These are phyloP conservation scores for Dynastes grantii DNA, from an alignment of 2,888 invertebrate species.

Conservation along the genomic window DNA sequence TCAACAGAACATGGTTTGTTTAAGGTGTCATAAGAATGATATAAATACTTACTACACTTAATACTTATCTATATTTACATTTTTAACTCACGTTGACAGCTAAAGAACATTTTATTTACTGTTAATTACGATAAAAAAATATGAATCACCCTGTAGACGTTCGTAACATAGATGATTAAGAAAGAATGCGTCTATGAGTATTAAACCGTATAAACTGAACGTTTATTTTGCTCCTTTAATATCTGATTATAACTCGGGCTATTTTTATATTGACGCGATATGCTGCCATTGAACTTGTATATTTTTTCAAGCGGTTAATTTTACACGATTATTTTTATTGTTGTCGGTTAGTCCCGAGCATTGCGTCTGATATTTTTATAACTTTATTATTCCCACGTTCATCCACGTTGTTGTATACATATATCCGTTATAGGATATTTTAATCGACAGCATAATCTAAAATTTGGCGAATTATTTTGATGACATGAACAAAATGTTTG, in stretches of 20 bases:
- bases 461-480: too few species aligned
- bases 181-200: constrained; percentile 45
- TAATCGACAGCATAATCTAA: too few species aligned
- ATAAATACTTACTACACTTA: too few species aligned
- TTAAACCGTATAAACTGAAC: constrained; percentile 32
- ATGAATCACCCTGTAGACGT: background rate
- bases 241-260: constrained; percentile 49
- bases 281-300: constrained; percentile 53
- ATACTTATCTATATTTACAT: too few species aligned
- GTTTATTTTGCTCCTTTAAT: constrained; percentile 48
- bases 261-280: constrained; percentile 51
- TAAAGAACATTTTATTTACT: background rate
- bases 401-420: background rate
- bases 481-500: too few species aligned
- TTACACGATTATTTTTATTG: constrained; percentile 42
- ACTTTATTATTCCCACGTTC: background rate
- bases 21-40: too few species aligned
- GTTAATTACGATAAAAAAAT: background rate
- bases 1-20: too few species aligned
- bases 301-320: constrained; percentile 46
- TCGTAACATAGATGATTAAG: constrained; percentile 15
- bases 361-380: background rate
- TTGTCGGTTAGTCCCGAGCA: constrained; percentile 3
- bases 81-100: too few species aligned
- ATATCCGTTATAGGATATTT: too few species aligned